Conservation (phyloP, 2,113 vertebrate genomes). For the Carollia perspicillata region DNA sequence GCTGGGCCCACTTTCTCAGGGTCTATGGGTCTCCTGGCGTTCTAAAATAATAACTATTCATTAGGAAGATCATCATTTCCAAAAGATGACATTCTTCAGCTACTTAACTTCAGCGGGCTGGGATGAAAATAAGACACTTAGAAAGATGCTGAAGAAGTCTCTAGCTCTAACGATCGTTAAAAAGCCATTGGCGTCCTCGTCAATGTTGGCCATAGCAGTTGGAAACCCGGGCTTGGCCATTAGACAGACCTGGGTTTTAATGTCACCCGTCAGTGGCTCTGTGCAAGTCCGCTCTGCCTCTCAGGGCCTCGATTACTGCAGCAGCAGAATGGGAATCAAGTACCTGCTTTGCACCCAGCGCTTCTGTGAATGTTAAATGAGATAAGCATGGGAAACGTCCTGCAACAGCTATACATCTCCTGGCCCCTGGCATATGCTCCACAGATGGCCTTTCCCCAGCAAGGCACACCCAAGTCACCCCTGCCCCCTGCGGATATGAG, state of each 20-base stretch:
- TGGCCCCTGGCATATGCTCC: accelerated
- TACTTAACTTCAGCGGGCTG: neutral
- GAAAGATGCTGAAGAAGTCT: neutral
- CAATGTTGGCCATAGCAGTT: neutral
- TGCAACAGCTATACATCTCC: neutral
- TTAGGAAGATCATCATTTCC: neutral
- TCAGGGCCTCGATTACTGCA: neutral
- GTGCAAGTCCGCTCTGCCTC: neutral
- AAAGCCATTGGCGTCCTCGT: neutral
- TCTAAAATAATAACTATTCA: neutral
- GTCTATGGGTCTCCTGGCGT: neutral
- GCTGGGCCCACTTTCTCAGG: neutral
- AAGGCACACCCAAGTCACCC: accelerated
- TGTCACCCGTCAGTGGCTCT: neutral
- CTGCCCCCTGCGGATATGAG: accelerated
- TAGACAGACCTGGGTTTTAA: neutral
- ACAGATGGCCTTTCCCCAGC: neutral
- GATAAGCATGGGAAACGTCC: neutral
- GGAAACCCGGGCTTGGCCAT: neutral
- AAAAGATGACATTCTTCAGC: neutral
- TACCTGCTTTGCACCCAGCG: neutral
- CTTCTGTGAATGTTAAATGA: neutral
- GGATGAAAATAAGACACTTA: neutral
- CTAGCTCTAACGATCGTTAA: neutral
- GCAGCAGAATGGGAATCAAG: neutral